Base-by-base conservation (phyloP, 1,140 invertebrate species). In the Sinella curviseta region DNA sequence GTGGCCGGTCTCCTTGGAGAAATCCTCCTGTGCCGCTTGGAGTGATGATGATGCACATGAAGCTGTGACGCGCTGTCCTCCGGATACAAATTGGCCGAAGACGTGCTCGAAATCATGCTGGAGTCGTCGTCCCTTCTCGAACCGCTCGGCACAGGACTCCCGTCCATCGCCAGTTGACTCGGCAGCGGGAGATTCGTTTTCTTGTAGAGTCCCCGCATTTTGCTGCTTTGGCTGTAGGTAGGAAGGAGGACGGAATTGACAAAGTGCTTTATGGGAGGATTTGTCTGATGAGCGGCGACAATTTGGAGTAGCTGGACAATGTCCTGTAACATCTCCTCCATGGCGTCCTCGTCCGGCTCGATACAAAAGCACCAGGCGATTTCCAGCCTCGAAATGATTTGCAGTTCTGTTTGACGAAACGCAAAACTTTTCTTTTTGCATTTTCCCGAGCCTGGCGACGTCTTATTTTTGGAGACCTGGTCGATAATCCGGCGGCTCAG, bases 371-470 rank as follows among this genome's bases (percentile, higher is more conserved):
- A 26, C 77, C 77, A 81, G 3, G 73, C 28, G 0, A 75, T 39
- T 67, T 81, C 80, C 20, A 81, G 70, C 17, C 74, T 77, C 1
- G 76, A n/a, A 55, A 81, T 28, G 0, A 81, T 78, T 60, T 81
- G 80, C 3, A 76, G 35, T n/a, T 81, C 67, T 31, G 77, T 76
- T 74, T 78, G 36, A 28, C 73, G 36, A 30, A 81, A 77, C n/a
- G n/a, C n/a, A n/a, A n/a, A n/a, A n/a, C n/a, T n/a, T n/a, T n/a
- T n/a, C n/a, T n/a, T n/a, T 8, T 30, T n/a, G 28, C 24, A 78
- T 28, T 35, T 33, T 33, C 17, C 60, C 28, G n/a, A n/a, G n/a
- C n/a, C n/a, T n/a, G n/a, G n/a, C n/a, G n/a, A n/a, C n/a, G n/a
- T 24, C 8, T 2, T 24, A 1, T 31, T 30, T 70, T 70, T 70